phyloP scores from a whole-genome alignment of 2,113 vertebrate species.

The Melozone crissalis region DNA sequence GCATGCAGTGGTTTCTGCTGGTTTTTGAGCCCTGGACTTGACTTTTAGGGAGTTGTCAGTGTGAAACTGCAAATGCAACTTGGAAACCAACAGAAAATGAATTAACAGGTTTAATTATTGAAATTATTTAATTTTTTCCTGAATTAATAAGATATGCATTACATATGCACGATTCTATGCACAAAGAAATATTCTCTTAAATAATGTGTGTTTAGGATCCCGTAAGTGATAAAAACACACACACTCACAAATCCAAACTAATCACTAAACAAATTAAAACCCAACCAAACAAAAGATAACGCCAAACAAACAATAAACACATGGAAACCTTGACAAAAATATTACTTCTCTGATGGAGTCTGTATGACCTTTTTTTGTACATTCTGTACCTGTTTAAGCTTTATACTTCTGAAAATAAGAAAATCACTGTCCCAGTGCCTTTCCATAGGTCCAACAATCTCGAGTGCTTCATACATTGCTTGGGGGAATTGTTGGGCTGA shows the following conservation, averaged over 20 bases:
- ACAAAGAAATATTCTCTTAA: neutral
- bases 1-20: neutral
- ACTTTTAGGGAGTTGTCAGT: neutral
- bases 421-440: neutral
- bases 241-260: neutral
- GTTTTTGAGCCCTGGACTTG: neutral
- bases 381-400: neutral
- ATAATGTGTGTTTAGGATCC: accelerated
- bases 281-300: neutral
- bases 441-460: neutral
- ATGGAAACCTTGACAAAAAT: neutral
- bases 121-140: neutral
- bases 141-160: neutral
- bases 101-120: neutral
- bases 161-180: neutral
- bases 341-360: neutral
- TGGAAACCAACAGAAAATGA: neutral
- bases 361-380: neutral
- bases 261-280: neutral
- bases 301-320: neutral
- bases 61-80: neutral
- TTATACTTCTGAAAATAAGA: neutral
- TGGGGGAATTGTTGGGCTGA: neutral
- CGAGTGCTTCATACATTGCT: accelerated
- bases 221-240: neutral